A percentile compares a stretch with the other conserved stretches of the same genome.
Evolutionary conservation across 2,113 vertebrate species (phyloP).

Genomic region (Nesogale talazaci): DNA sequence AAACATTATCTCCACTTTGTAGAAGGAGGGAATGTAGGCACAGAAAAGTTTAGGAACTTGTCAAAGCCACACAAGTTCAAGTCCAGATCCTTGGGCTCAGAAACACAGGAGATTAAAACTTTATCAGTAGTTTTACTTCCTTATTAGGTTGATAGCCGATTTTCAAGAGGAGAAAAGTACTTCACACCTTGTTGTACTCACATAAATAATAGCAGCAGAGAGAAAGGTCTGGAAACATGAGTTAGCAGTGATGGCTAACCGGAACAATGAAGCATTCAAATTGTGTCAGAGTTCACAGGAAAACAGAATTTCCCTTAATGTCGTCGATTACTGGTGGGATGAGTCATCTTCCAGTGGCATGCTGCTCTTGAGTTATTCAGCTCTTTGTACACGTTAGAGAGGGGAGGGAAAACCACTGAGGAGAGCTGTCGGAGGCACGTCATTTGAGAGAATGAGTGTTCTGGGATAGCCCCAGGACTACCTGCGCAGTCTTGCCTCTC

Average conservation of each 20-base stretch:
- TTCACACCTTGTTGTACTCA: conserved; percentile 52
- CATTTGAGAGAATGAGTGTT: conserved; percentile 52
- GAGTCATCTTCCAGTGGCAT: conserved; percentile 73
- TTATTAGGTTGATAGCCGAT: not conserved
- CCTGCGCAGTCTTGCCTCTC: conserved; percentile 5
- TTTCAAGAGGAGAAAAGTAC: conserved; percentile 7
- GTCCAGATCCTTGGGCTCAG: conserved; percentile 4
- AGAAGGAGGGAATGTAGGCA: conserved; percentile 6
- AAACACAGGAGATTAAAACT: not conserved
- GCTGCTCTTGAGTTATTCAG: conserved; percentile 53
- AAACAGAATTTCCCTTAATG: conserved; percentile 72
- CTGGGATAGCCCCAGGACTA: conserved; percentile 61
- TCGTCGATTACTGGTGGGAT: conserved; percentile 52
- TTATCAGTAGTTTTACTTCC: not conserved
- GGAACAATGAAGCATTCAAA: conserved; percentile 62
- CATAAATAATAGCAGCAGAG: conserved; percentile 45
- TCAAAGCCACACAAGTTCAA: conserved; percentile 1
- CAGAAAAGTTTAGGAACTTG: not conserved
- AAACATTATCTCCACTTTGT: not conserved
- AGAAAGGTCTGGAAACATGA: conserved; percentile 18
- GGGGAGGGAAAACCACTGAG: conserved; percentile 58
- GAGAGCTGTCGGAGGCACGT: conserved; percentile 51
- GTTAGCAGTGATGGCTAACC: conserved; percentile 25
- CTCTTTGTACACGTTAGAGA: conserved; percentile 58
- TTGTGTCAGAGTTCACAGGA: conserved; percentile 63